Percentiles rank a stretch among this genome's conserved stretches.
These are phyloP conservation scores for Agelaius phoeniceus DNA, from an alignment of 2,113 vertebrate species.

Conservation along the genomic window DNA sequence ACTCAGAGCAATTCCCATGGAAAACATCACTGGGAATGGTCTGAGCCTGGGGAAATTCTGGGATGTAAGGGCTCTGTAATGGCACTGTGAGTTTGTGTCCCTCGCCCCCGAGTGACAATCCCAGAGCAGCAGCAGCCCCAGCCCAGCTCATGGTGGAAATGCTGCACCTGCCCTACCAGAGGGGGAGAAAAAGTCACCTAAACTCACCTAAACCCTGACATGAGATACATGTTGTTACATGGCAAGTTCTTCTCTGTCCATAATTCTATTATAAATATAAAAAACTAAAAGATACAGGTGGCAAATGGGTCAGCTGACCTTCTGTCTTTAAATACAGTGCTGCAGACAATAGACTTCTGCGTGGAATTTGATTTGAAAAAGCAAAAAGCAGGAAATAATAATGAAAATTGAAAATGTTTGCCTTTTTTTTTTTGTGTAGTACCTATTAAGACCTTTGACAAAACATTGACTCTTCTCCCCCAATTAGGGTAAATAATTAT, in stretches of 20 bases:
- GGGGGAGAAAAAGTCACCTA: background rate
- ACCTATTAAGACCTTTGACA: background rate
- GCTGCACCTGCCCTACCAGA: background rate
- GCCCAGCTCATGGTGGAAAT: background rate
- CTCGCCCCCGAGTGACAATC: background rate
- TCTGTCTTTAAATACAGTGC: background rate
- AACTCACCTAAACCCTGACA: background rate
- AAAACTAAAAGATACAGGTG: background rate
- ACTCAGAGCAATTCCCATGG: background rate
- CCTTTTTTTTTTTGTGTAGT: background rate
- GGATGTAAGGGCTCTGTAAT: background rate
- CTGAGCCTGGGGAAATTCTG: background rate
- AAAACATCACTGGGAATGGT: background rate
- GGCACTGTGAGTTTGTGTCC: background rate
- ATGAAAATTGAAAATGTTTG: background rate
- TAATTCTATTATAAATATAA: background rate
- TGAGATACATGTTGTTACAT: rapidly evolving
- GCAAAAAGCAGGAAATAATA: background rate
- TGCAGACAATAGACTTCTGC: background rate
- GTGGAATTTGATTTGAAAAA: background rate
- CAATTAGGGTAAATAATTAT: rapidly evolving
- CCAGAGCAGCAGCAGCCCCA: background rate
- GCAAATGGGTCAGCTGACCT: background rate
- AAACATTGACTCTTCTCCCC: background rate
- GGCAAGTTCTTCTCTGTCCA: background rate